phyloP scores from a whole-genome alignment of 2,797 vertebrate genomes.

The Acanthurus lineatus region DNA sequence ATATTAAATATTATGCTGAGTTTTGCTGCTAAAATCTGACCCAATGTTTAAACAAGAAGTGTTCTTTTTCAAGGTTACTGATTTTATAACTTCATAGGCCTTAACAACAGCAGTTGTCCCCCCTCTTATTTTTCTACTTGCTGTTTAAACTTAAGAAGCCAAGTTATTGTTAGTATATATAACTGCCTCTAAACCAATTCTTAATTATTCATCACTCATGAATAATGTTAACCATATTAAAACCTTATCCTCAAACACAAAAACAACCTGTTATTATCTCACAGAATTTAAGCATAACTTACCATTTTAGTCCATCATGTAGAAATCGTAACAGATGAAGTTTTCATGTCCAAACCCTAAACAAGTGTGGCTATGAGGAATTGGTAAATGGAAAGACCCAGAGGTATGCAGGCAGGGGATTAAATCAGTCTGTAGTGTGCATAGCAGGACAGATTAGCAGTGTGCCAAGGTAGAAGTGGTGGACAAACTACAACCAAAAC shows the following conservation, averaged over 20 bases:
- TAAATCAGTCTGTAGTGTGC: constrained; percentile 74
- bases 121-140: constrained; percentile 13
- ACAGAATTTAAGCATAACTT: constrained; percentile 45
- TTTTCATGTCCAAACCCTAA: constrained; percentile 51
- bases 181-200: not conserved
- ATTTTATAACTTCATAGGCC: not conserved
- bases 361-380: constrained; percentile 64
- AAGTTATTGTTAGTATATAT: constrained; percentile 1
- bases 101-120: not conserved
- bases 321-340: constrained; percentile 30
- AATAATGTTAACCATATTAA: constrained; percentile 16
- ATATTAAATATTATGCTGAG: not conserved
- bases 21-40: constrained; percentile 10
- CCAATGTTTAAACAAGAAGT: not conserved
- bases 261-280: not conserved
- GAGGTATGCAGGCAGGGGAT: constrained; percentile 82
- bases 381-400: constrained; percentile 73
- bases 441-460: constrained; percentile 84
- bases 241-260: constrained; percentile 4
- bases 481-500: constrained; percentile 58
- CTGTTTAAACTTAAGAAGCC: constrained; percentile 7
- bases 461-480: constrained; percentile 64
- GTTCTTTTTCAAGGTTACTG: not conserved
- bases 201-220: not conserved
- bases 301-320: constrained; percentile 47